Base-by-base conservation (phyloP, 2,888 invertebrate genomes). In the Mesoligia furuncula region DNA sequence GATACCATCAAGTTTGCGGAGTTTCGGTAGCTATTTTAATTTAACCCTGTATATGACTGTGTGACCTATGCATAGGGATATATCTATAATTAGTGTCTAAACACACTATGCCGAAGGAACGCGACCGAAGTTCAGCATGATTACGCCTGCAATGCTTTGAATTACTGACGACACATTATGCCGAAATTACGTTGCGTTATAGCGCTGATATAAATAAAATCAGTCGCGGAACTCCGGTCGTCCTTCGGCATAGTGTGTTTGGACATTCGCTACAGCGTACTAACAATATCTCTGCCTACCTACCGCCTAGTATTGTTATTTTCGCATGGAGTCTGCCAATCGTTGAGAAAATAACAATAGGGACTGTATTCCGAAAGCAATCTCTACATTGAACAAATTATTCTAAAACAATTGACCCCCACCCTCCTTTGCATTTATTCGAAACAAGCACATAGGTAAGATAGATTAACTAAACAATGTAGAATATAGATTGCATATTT, bases 401-500 rank as follows among this genome's bases (percentile, higher is more conserved):
- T 62, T 62, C 39, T 42, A 8, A 13, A 70, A 78, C 13, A 59
- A 75, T 77, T 83, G 66, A 51, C 59, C 31, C 36, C 67, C 42
- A n/a, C 15, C 45, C 27, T 54, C 39, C 42, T 57, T n/a, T 42
- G 31, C 36, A 64, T 51, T 84, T 65, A 66, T 39, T 61, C n/a
- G 27, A 17, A 71, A 59, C 45, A 42, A 39, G 57, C 20, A 65
- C 39, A 61, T 66, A 79, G 51, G 75, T 72, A 62, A 69, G 45
- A 67, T 66, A 59, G 67, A 81, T 68, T 69, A 72, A 36, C 42
- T 70, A 77, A 82, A 73, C 45, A 68, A 75, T 36, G 8, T 31
- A 69, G 74, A 71, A 61, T 61, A 71, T 74, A 65, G 61, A 77
- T 75, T 31, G 83, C 76, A 83, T 68, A 78, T 65, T 74, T 79